Percentiles rank a stretch among this genome's conserved stretches.
These are phyloP conservation scores for Homarus americanus DNA, from an alignment of 1,140 invertebrate genomes.

Conservation along the genomic window DNA sequence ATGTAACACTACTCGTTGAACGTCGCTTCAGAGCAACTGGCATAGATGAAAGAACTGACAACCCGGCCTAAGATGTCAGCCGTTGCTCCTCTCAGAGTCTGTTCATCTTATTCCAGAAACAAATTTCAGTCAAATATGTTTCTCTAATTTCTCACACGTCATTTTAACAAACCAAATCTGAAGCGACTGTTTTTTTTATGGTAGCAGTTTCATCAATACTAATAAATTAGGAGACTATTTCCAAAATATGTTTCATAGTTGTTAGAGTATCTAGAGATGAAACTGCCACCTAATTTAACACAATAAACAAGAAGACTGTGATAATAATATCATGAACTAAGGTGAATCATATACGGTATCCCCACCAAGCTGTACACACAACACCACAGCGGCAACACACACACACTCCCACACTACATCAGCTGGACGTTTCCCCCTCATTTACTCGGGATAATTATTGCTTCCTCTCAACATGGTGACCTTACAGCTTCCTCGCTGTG, in stretches of 20 bases:
- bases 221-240: neutral
- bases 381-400: neutral
- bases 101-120: too few species aligned
- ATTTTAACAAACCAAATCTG: too few species aligned
- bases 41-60: too few species aligned
- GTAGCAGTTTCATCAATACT: neutral
- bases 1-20: neutral
- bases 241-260: neutral
- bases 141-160: too few species aligned
- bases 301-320: neutral
- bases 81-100: too few species aligned
- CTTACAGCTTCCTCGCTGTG: too few species aligned
- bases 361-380: neutral
- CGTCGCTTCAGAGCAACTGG: neutral
- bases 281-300: neutral
- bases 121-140: too few species aligned
- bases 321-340: neutral
- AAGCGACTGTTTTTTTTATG: neutral
- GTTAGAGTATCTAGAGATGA: slow-evolving; percentile 3
- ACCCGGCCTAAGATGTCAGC: too few species aligned
- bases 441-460: too few species aligned
- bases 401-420: neutral
- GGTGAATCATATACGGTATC: neutral
- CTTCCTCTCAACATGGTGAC: too few species aligned
- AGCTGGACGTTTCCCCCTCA: neutral